Base-by-base conservation (phyloP, 2,888 invertebrate genomes). In the Pegoplata infirma region DNA sequence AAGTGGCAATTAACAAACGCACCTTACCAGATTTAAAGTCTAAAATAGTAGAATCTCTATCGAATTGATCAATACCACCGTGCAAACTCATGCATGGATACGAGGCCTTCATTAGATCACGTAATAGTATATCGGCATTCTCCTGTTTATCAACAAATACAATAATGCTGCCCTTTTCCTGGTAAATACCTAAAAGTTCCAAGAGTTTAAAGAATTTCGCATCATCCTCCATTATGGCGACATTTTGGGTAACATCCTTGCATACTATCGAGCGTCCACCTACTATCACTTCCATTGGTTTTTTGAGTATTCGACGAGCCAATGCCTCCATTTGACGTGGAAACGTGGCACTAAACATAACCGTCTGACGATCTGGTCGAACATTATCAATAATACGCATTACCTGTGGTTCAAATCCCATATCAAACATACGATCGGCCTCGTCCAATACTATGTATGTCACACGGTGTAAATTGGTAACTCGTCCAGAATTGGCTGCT, bases 391-490 rank as follows among this genome's bases (percentile, higher is more conserved):
- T 95, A 69, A 99, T 98, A 84, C 97, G 93, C 97, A 98, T 98
- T 5, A 90, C 90, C 81, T 90, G 90, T 21, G 90, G 90, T 76
- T 99, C 99, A 88, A 99, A 99, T 16, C 98, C 98, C 98, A 99
- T 98, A 88, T 99, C 99, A 88, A 99, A 99, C 99, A 99, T 99
- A 47, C 99, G 92, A 89, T 99, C 99, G 0, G 99, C 99, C 90
- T 99, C 99, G 89, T 99, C 99, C 40, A 99, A 90, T 1, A 99
- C 99, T 49, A 99, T 94, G 87, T 98, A 99, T 0, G 99, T 99
- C 46, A 98, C 97, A 47, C 99, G 92, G n/a, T 96, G 92, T 76
- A 99, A 91, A 90, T 99, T 99, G 6, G 99, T 99, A 1, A 99
- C 99, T 82, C 98, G 93, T 80, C 98, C 99, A 53, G 96, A 97